Conservation (phyloP, 2,888 invertebrate species). For the Drosophila acutilabella region DNA sequence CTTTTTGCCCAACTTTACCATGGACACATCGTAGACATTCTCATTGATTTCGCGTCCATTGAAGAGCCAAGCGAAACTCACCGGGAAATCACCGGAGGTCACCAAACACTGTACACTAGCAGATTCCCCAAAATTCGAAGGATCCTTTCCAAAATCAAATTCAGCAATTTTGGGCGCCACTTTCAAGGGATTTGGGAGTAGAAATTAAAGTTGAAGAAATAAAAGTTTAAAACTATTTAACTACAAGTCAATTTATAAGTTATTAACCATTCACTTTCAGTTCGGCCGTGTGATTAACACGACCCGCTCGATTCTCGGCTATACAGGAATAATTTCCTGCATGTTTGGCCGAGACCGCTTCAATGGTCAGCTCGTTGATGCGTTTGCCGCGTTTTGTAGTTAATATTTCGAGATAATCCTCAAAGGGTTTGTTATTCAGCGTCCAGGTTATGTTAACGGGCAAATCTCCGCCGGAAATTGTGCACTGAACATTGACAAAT, state of each 20-base stretch:
- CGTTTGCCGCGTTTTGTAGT: slow-evolving; percentile 85
- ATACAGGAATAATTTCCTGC: slow-evolving; percentile 91
- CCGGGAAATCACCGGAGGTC: slow-evolving; percentile 88
- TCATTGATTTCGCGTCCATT: slow-evolving; percentile 83
- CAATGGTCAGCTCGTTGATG: slow-evolving; percentile 88
- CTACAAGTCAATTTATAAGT: slow-evolving; percentile 12
- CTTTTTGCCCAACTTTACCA: slow-evolving; percentile 86
- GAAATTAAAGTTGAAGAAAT: slow-evolving; percentile 19
- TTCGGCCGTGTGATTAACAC: slow-evolving; percentile 89
- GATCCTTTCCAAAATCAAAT: slow-evolving; percentile 89
- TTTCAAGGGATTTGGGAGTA: slow-evolving; percentile 70
- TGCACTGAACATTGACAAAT: slow-evolving; percentile 86
- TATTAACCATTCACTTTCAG: slow-evolving; percentile 90
- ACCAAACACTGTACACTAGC: slow-evolving; percentile 87
- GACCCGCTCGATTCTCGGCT: slow-evolving; percentile 91
- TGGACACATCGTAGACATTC: slow-evolving; percentile 86
- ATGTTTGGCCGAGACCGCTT: slow-evolving; percentile 89
- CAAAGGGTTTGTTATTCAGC: slow-evolving; percentile 86
- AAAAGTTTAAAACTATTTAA: slow-evolving; percentile 26
- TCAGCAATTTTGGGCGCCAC: slow-evolving; percentile 91
- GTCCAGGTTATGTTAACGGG: slow-evolving; percentile 88
- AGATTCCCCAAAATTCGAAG: slow-evolving; percentile 88
- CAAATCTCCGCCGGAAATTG: slow-evolving; percentile 86
- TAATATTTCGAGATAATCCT: slow-evolving; percentile 83
- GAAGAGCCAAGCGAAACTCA: slow-evolving; percentile 90